phyloP scores from a whole-genome alignment of 2,888 invertebrate genomes.

The Polymixis flavicincta region DNA sequence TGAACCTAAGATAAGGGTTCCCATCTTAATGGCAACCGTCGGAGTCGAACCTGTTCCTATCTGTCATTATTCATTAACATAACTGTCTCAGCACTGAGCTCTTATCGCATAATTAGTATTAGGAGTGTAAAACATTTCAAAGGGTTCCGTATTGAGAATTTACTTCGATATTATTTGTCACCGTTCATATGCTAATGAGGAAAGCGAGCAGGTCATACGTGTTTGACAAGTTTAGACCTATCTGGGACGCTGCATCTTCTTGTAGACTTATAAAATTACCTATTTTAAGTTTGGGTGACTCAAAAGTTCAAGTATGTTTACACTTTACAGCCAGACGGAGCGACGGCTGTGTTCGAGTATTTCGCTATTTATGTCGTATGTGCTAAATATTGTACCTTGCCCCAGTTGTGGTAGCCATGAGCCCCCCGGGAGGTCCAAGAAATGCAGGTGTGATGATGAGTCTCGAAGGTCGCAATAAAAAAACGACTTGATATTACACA shows the following conservation, averaged over 20 bases:
- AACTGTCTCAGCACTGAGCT: conserved; percentile 65
- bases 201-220: conserved; percentile 51
- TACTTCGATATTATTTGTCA: conserved; percentile 41
- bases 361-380: conserved; percentile 37
- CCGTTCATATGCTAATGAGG: conserved; percentile 52
- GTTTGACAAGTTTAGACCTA: conserved; percentile 51
- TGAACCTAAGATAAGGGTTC: conserved; percentile 61
- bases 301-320: conserved; percentile 7
- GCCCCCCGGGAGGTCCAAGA: conserved; percentile 49
- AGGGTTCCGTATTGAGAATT: conserved; percentile 50
- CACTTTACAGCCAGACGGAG: conserved; percentile 19
- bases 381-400: conserved; percentile 56
- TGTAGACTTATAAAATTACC: background rate
- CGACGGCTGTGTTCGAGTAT: conserved; percentile 10
- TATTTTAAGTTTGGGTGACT: conserved; percentile 14
- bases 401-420: conserved; percentile 43
- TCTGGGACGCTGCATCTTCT: conserved; percentile 31
- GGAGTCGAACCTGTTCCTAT: conserved; percentile 56
- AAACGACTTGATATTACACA: conserved; percentile 19
- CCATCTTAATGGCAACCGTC: conserved; percentile 52
- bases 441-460: conserved; percentile 37
- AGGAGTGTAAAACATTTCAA: conserved; percentile 45
- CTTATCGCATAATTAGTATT: conserved; percentile 68
- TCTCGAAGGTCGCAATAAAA: conserved; percentile 49
- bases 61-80: conserved; percentile 69